Percentiles rank a stretch among this genome's conserved stretches.
phyloP scores from a whole-genome alignment of 2,797 vertebrate species.

The Cottoperca gobio region DNA sequence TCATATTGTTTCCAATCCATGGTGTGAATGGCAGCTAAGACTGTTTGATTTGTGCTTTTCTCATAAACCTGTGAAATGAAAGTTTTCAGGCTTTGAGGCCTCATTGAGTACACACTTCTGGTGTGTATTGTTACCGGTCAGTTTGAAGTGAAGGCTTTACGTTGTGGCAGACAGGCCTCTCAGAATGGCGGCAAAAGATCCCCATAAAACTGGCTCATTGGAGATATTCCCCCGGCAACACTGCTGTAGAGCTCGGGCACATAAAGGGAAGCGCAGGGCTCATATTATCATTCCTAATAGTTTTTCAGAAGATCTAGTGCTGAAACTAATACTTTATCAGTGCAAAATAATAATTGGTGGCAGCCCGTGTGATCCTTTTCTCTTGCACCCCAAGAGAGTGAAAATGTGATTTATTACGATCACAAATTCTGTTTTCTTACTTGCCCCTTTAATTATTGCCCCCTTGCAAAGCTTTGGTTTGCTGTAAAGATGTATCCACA shows the following conservation, averaged over 20 bases:
- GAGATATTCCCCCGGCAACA: conserved; percentile 1
- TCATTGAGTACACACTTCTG: not conserved
- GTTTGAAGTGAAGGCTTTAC: conserved; percentile 12
- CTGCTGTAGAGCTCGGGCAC: not conserved
- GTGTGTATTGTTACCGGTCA: not conserved
- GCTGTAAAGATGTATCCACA: not conserved
- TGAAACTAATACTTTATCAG: not conserved
- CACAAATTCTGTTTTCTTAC: not conserved
- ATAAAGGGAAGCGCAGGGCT: not conserved
- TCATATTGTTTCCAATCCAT: conserved; percentile 28
- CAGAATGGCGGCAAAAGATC: not conserved
- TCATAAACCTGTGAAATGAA: conserved; percentile 6
- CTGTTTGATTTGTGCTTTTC: not conserved
- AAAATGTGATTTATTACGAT: too few species aligned
- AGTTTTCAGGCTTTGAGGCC: not conserved
- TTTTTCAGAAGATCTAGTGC: not conserved
- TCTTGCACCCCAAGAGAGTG: too few species aligned
- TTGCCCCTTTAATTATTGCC: not conserved
- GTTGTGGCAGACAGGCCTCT: not conserved
- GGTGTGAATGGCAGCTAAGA: conserved; percentile 6
- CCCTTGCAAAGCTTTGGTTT: not conserved
- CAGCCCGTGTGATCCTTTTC: too few species aligned
- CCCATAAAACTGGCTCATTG: not conserved
- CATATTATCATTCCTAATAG: not conserved
- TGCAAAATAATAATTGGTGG: too few species aligned